Conservation (phyloP, 2,888 invertebrate species). For the Pandemis cinnamomeana region DNA sequence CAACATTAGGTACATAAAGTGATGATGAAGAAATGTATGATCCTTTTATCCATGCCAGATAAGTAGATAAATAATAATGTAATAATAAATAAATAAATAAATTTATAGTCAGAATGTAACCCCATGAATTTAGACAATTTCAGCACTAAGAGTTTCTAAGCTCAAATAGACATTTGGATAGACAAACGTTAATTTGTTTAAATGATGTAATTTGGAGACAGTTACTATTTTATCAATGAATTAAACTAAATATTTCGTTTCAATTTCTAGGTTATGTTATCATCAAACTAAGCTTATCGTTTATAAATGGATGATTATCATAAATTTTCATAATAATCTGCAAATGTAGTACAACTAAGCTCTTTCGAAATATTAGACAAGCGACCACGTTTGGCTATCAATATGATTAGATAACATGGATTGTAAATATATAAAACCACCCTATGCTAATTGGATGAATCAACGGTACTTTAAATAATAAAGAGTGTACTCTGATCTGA, state of each 20-base stretch:
- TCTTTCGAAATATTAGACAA: background rate
- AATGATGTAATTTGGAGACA: background rate
- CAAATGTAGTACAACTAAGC: background rate
- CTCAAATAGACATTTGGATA: no score
- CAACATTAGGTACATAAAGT: background rate
- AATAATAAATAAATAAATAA: no score
- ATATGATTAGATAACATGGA: slow-evolving; percentile 1
- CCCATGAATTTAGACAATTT: no score
- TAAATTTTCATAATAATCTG: background rate
- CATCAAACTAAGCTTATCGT: background rate
- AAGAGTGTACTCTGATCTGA: background rate
- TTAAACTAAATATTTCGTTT: background rate
- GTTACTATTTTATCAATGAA: background rate
- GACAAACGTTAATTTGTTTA: no score
- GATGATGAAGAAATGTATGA: background rate
- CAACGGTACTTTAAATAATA: background rate
- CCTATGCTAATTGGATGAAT: background rate
- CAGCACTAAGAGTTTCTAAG: no score
- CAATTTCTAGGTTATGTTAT: background rate
- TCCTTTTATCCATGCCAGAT: no score
- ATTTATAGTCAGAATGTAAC: no score
- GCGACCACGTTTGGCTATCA: background rate
- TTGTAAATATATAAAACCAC: background rate
- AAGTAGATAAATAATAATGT: no score
- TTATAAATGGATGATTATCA: background rate